Conservation (phyloP, 2,888 invertebrate genomes). For the Allacma fusca region DNA sequence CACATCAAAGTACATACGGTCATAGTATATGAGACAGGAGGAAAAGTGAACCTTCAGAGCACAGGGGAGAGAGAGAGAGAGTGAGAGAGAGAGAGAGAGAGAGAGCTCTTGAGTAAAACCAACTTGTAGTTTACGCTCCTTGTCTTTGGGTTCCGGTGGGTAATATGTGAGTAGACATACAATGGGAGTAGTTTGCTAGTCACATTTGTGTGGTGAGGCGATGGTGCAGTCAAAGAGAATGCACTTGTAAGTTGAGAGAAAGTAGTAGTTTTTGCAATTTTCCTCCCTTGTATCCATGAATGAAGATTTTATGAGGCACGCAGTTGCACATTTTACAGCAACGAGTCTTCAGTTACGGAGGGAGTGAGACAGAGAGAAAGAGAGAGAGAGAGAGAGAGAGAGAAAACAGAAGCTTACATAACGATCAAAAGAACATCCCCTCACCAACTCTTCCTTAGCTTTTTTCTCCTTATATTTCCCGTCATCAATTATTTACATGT, state of each 20-base stretch:
- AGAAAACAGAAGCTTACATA: conserved; percentile 20
- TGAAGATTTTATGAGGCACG: conserved; percentile 35
- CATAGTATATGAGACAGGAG: too few relatives aligned
- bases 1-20: neutral
- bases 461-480: conserved; percentile 29
- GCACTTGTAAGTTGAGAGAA: neutral
- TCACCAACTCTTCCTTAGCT: conserved; percentile 20
- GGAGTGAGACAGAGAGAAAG: neutral
- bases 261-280: conserved; percentile 32
- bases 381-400: neutral
- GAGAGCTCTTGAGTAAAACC: conserved; percentile 1
- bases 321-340: conserved; percentile 16
- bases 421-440: conserved; percentile 42
- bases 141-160: conserved; percentile 16
- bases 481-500: conserved; percentile 46
- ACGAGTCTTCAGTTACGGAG: neutral
- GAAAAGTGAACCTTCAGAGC: neutral
- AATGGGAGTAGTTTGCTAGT: conserved; percentile 1
- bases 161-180: conserved; percentile 12
- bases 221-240: conserved; percentile 6
- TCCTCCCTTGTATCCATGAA: conserved; percentile 26
- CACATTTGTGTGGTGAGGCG: conserved; percentile 7
- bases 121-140: conserved; percentile 11
- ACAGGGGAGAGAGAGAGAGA: neutral
- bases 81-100: neutral